Conservation (phyloP, 2,888 invertebrate genomes). For the Hofmannophila pseudospretella region DNA sequence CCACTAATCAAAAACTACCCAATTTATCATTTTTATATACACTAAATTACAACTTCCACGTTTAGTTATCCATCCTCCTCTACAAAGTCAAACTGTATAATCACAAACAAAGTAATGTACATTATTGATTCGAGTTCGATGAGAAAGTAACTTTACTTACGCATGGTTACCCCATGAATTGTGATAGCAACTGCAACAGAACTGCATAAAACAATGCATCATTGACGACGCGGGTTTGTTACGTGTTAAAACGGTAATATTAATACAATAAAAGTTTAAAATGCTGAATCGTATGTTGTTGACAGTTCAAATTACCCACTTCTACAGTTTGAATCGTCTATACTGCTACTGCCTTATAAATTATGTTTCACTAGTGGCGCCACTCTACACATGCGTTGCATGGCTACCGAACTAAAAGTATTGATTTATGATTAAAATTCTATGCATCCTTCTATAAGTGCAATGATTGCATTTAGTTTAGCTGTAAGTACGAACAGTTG, state of each 20-base stretch:
- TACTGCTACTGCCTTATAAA: constrained; percentile 1
- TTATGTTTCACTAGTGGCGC: constrained; percentile 23
- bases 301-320: constrained; percentile 14
- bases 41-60: no score
- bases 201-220: neutral
- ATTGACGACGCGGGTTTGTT: neutral
- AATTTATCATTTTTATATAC: no score
- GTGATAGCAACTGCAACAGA: no score
- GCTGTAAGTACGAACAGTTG: no score
- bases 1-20: no score
- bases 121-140: no score
- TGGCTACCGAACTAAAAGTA: constrained; percentile 36
- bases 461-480: constrained; percentile 45
- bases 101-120: no score
- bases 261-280: constrained; percentile 22
- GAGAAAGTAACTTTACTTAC: no score
- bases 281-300: constrained; percentile 17
- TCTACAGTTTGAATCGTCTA: constrained; percentile 7
- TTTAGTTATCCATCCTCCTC: no score
- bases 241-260: neutral
- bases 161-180: no score
- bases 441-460: constrained; percentile 41
- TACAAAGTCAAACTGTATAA: no score
- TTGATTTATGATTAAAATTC: constrained; percentile 55
- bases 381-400: constrained; percentile 33